Percentiles rank a stretch among this genome's conserved stretches.
These are phyloP conservation scores for Marcusenius ussheri DNA, from an alignment of 2,113 vertebrate genomes.

Conservation along the genomic window DNA sequence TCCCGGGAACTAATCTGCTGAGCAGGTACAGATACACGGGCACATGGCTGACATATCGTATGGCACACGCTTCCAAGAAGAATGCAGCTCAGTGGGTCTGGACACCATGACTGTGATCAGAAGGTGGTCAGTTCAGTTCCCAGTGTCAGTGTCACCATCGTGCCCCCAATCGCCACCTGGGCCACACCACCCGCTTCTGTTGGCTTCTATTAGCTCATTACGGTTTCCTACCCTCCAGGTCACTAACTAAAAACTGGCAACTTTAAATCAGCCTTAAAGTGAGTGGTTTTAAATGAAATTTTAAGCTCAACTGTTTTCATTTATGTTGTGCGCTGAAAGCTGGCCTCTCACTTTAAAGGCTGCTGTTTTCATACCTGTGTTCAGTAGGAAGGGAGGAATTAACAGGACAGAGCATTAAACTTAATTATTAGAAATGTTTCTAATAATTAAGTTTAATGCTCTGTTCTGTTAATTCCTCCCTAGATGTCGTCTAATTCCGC, in stretches of 20 bases:
- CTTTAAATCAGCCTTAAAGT: neutral
- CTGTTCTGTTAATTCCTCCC: too few species aligned
- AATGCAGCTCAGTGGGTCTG: neutral
- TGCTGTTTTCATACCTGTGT: neutral
- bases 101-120: neutral
- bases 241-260: neutral
- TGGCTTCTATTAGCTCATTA: neutral
- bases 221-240: neutral
- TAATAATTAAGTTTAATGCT: too few species aligned
- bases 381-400: neutral
- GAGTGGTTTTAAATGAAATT: neutral
- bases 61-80: neutral
- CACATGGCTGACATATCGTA: neutral
- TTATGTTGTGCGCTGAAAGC: neutral
- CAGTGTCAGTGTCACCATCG: neutral
- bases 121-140: neutral
- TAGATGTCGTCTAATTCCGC: neutral
- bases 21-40: neutral
- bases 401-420: neutral
- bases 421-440: neutral
- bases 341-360: neutral
- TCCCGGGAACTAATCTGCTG: neutral
- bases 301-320: neutral
- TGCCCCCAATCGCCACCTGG: neutral
- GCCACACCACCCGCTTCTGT: neutral